Evolutionary conservation across 2,113 vertebrate genomes (phyloP).

Genomic region (Dryoscopus gambensis): DNA sequence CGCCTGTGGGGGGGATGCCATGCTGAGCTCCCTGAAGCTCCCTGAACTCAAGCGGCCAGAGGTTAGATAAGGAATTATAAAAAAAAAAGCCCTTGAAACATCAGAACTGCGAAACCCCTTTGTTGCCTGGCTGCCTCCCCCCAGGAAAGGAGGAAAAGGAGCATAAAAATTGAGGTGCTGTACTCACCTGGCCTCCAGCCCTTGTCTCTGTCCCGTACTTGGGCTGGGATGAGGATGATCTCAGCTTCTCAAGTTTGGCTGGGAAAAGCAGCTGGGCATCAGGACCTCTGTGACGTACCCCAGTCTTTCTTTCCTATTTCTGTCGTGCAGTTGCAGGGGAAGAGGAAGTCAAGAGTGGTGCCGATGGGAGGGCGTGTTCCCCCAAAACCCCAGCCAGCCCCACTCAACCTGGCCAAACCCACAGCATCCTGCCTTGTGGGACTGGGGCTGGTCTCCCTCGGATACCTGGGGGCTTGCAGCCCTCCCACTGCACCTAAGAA

Average conservation of each 20-base stretch:
- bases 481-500: background rate
- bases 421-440: background rate
- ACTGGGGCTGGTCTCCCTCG: background rate
- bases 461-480: background rate
- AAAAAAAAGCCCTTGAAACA: background rate
- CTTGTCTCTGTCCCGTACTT: background rate
- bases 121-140: background rate
- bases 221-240: background rate
- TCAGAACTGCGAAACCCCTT: background rate
- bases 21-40: accelerated
- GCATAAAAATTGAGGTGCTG: background rate
- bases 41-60: accelerated
- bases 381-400: background rate
- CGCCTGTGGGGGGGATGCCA: accelerated
- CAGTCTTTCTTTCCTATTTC: conserved; percentile 2
- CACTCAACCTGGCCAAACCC: background rate
- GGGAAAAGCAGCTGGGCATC: background rate
- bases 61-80: background rate
- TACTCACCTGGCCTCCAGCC: background rate
- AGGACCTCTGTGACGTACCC: background rate
- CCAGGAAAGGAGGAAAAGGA: background rate
- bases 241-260: background rate
- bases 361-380: background rate
- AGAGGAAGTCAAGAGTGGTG: conserved; percentile 16
- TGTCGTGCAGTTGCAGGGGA: background rate